These are phyloP conservation scores for Pollenia griseotomentosa DNA, from an alignment of 2,888 invertebrate genomes.

Conservation along the genomic window DNA sequence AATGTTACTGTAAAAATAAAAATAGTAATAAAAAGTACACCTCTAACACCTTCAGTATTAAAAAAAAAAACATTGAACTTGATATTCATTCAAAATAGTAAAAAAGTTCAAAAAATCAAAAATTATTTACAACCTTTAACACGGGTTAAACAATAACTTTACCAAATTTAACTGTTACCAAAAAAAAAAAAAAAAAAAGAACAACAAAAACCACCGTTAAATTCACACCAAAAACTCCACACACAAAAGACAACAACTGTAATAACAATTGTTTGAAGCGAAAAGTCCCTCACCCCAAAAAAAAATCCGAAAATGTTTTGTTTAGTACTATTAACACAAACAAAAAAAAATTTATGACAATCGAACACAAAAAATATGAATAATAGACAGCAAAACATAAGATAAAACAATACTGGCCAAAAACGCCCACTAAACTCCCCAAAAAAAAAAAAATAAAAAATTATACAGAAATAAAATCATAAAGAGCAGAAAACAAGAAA, in stretches of 20 bases:
- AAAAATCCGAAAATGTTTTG: constrained; percentile 31
- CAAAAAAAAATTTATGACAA: constrained; percentile 59
- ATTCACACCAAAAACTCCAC: constrained; percentile 51
- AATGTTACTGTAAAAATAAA: constrained; percentile 13
- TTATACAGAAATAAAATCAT: not conserved
- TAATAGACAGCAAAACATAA: constrained; percentile 10
- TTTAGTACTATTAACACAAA: constrained; percentile 26
- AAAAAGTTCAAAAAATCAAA: constrained; percentile 60
- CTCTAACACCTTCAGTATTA: constrained; percentile 7
- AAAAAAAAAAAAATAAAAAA: not conserved
- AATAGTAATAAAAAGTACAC: not conserved
- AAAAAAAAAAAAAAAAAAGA: constrained; percentile 54
- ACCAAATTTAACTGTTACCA: constrained; percentile 56
- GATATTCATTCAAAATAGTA: constrained; percentile 50
- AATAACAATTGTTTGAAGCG: constrained; percentile 43
- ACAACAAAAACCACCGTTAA: constrained; percentile 50
- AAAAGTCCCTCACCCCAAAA: constrained; percentile 22
- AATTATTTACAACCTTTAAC: constrained; percentile 44
- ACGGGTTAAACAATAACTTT: constrained; percentile 16
- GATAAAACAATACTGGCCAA: not conserved
- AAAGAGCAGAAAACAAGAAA: not conserved
- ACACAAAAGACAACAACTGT: constrained; percentile 10
- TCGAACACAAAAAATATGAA: constrained; percentile 51
- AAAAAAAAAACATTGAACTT: constrained; percentile 66
- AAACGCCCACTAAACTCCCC: constrained; percentile 46